Base-by-base conservation (phyloP, 1,140 invertebrate genomes). In the Lepidurus couesii region DNA sequence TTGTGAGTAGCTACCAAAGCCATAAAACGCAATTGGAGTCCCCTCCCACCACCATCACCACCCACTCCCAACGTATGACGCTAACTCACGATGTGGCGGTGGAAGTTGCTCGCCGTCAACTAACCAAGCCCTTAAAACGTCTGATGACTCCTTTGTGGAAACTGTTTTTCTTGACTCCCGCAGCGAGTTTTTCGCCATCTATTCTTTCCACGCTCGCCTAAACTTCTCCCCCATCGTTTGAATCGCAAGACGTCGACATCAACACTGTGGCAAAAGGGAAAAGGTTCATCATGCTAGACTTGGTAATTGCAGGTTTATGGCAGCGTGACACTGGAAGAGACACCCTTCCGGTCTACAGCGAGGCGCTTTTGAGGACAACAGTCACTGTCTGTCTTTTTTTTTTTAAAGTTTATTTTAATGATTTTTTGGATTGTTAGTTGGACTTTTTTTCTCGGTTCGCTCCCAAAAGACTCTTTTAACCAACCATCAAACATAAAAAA, bases 221-320 rank as follows among this genome's bases (percentile, higher is more conserved):
- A n/a, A n/a, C 21, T 21, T 13, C 53, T 65, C 21, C 53, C 53
- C 21, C 13, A 7, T n/a, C 21, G 13, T 65, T 65, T 16, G 16
- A n/a, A 65, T 65, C 53, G 53, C 53, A 16, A 13, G 21, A 65
- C 16, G 8, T n/a, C 16, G 53, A 65, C 53, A 21, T 21, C 53
- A 65, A 65, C 53, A 65, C 53, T 65, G 21, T 34, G 34, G 34
- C 34, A 65, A 65, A 65, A 65, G 53, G 53, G 53, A 21, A 65
- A 65, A 65, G 53, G 53, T 65, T 65, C 53, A 65, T 65, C 53
- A 65, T 65, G 53, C 53, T 65, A 65, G 53, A 65, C 53, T 65
- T 65, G 53, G 53, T 65, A 65, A 65, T 65, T 65, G 53, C 53
- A 65, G 53, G 53, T 65, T 65, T 65, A 65, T 65, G 53, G 53